A percentile compares a stretch with the other conserved stretches of the same genome.
Conservation (phyloP, 2,113 vertebrate genomes). For the Progne subis region DNA sequence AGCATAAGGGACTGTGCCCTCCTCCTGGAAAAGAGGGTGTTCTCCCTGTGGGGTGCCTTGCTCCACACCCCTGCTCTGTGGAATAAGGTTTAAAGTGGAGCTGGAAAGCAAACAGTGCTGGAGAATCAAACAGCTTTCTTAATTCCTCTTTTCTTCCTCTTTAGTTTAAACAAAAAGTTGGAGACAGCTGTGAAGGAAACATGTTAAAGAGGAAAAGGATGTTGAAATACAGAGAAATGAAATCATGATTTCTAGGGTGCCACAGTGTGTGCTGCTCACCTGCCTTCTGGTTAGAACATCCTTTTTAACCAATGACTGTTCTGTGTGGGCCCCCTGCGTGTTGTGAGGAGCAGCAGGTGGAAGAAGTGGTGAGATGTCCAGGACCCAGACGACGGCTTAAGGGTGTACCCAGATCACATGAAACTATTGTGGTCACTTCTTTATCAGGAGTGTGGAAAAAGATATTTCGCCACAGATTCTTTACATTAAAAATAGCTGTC, state of each 20-base stretch:
- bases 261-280: not conserved
- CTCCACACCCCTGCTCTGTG: not conserved
- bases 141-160: not conserved
- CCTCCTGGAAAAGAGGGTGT: not conserved
- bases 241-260: not conserved
- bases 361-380: not conserved
- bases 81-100: not conserved
- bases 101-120: not conserved
- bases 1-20: rapidly evolving
- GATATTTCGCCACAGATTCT: not conserved
- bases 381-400: not conserved
- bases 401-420: not conserved
- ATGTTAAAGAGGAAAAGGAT: not conserved
- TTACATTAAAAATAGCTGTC: not conserved
- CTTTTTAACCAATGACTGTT: not conserved
- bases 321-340: not conserved
- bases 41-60: not conserved
- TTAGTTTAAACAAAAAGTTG: not conserved
- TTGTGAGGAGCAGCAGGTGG: not conserved
- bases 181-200: not conserved
- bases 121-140: not conserved
- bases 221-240: not conserved
- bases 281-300: not conserved
- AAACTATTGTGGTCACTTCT: not conserved
- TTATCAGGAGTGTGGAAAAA: not conserved